Percentiles rank a stretch among this genome's conserved stretches.
These are phyloP conservation scores for Hydropsyche betteni DNA, from an alignment of 2,888 invertebrate species.

Conservation along the genomic window DNA sequence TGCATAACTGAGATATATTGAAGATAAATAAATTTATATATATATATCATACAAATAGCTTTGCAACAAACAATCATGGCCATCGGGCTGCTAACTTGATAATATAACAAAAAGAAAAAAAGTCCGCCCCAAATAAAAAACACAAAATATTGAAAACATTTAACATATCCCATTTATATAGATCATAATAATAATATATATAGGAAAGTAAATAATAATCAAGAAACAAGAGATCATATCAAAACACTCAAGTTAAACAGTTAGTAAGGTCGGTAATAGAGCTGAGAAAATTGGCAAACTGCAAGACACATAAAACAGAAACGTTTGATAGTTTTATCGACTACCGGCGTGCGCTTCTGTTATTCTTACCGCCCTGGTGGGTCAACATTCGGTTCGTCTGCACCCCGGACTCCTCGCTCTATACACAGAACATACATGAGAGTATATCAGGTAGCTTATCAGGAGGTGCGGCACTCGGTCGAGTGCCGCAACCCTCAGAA, in stretches of 20 bases:
- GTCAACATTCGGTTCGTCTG: slow-evolving; percentile 89
- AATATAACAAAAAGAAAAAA: slow-evolving; percentile 57
- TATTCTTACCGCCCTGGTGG: slow-evolving; percentile 93
- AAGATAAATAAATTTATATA: slow-evolving; percentile 35
- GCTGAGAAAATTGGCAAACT: slow-evolving; percentile 47
- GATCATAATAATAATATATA: slow-evolving; percentile 29
- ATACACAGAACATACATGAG: slow-evolving; percentile 68
- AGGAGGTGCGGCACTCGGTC: slow-evolving; percentile 1
- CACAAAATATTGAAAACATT: neutral
- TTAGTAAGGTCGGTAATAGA: slow-evolving; percentile 43
- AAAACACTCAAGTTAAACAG: slow-evolving; percentile 46
- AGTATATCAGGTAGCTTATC: slow-evolving; percentile 51
- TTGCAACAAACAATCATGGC: slow-evolving; percentile 68
- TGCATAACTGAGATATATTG: slow-evolving; percentile 33
- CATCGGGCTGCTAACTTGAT: slow-evolving; percentile 61
- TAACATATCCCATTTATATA: slow-evolving; percentile 35
- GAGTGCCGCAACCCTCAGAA: neutral
- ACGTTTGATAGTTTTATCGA: slow-evolving; percentile 50
- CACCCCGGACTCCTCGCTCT: slow-evolving; percentile 94
- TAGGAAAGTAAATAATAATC: slow-evolving; percentile 36
- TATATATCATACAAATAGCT: slow-evolving; percentile 53
- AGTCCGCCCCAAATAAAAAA: slow-evolving; percentile 61
- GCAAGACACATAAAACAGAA: slow-evolving; percentile 42
- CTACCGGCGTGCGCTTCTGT: slow-evolving; percentile 41
- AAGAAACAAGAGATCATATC: slow-evolving; percentile 44